Base-by-base conservation (phyloP, 2,797 vertebrate genomes). In the Poecilia gillii region DNA sequence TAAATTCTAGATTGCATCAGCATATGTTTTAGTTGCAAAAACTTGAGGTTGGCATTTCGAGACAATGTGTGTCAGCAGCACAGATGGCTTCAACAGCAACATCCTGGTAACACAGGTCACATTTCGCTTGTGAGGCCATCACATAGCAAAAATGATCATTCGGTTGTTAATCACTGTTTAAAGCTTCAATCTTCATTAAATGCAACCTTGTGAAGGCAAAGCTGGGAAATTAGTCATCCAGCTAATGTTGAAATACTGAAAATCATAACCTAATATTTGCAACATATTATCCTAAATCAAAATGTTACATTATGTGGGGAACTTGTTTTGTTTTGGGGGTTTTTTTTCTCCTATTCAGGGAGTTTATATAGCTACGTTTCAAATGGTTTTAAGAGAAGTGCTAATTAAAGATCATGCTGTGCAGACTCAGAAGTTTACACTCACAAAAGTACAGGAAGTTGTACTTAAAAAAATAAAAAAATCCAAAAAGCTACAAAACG, bases 251-350 rank as follows among this genome's bases (percentile, higher is more conserved):
- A 31, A 73, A 7, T n/a, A 3, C 25, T n/a, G 23, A 14, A 47
- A 51, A 43, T 3, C 1, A 49, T 16, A 6, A 9, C 13, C 45
- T 51, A 28, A 25, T 33, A 39, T 53, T 31, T 43, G 49, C 80
- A 85, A 88, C 86, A 81, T 77, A 72, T 20, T 36, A 64, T 36
- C 53, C 55, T 16, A 36, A 59, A 79, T 49, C 73, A 78, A 76
- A 76, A 53, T n/a, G 49, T 25, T 72, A 76, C 33, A 51, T 47
- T 62, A 46, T 51, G 39, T 84, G 75, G 72, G 82, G 68, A 39
- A 79, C 23, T 45, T 75, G 55, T 9, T 43, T 66, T 14, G 45
- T 4, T 16, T 3, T 46, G 1, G 41, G 41, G 39, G 7, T 1
- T 16, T 20, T 47, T 0, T 49, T 8, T 25, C 51, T 53, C 25